These are phyloP conservation scores for Automeris io DNA, from an alignment of 2,888 invertebrate species.

Conservation along the genomic window DNA sequence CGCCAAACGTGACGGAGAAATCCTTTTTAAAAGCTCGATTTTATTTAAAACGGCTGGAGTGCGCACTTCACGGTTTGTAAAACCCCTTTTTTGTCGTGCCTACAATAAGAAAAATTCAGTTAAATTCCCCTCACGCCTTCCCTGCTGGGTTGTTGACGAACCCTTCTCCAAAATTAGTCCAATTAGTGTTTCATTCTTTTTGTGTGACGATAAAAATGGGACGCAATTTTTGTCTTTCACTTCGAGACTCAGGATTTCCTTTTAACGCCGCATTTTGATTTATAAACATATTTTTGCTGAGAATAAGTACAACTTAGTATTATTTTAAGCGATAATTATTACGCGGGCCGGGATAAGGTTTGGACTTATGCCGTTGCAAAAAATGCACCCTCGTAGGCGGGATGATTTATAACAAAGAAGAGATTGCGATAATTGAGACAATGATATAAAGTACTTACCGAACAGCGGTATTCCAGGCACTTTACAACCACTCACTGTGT, in stretches of 20 bases:
- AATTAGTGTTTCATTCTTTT: slow-evolving; percentile 16
- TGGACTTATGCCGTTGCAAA: too few relatives aligned
- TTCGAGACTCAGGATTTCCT: background rate
- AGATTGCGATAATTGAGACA: too few relatives aligned
- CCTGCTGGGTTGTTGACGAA: slow-evolving; percentile 15
- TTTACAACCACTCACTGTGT: too few relatives aligned
- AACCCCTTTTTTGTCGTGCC: slow-evolving; percentile 4
- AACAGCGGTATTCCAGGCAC: too few relatives aligned
- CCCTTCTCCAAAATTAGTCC: slow-evolving; percentile 18
- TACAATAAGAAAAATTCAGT: slow-evolving; percentile 17
- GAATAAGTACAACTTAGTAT: too few relatives aligned
- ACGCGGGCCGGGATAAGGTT: too few relatives aligned
- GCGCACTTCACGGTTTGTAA: slow-evolving; percentile 7
- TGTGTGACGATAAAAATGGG: slow-evolving; percentile 8
- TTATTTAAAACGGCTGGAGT: slow-evolving; percentile 9
- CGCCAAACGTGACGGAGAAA: slow-evolving; percentile 9
- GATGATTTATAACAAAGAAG: too few relatives aligned
- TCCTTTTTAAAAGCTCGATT: slow-evolving; percentile 7
- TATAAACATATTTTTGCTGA: background rate
- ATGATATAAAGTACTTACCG: too few relatives aligned
- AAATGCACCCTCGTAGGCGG: too few relatives aligned
- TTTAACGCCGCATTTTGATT: background rate
- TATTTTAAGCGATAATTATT: too few relatives aligned
- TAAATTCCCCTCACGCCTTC: slow-evolving; percentile 22
- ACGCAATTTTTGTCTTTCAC: slow-evolving; percentile 1